phyloP scores from a whole-genome alignment of 2,113 vertebrate species.

The Peromyscus californicus region DNA sequence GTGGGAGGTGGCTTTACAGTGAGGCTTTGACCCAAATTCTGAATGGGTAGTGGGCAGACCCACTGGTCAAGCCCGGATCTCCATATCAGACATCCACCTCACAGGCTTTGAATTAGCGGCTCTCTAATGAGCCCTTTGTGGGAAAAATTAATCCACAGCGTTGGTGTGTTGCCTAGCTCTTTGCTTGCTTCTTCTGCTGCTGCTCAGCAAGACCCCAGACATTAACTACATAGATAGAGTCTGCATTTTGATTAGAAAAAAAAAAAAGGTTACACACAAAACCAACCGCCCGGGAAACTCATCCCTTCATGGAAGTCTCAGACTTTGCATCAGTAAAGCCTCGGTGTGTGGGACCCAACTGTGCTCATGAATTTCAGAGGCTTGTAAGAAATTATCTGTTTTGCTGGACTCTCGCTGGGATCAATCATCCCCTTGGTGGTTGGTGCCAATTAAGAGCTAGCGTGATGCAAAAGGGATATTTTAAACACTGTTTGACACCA shows the following conservation, averaged over 20 bases:
- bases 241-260: conserved; percentile 53
- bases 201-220: conserved; percentile 80
- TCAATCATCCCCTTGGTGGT: conserved; percentile 88
- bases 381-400: conserved; percentile 86
- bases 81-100: conserved; percentile 74
- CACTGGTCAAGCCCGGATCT: conserved; percentile 83
- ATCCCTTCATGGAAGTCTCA: conserved; percentile 82
- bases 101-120: conserved; percentile 77
- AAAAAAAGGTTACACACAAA: conserved; percentile 28
- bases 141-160: conserved; percentile 86
- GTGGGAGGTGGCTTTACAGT: not conserved
- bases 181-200: conserved; percentile 70
- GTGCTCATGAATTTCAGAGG: conserved; percentile 86
- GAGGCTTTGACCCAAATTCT: conserved; percentile 65
- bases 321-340: conserved; percentile 72
- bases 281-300: conserved; percentile 71
- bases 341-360: conserved; percentile 72
- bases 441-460: conserved; percentile 89
- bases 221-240: conserved; percentile 85
- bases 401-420: conserved; percentile 87
- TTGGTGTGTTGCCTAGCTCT: conserved; percentile 64
- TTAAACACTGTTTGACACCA: conserved; percentile 87
- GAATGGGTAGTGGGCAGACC: conserved; percentile 67
- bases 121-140: conserved; percentile 82
- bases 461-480: conserved; percentile 87